These are phyloP conservation scores for Coreius guichenoti DNA, from an alignment of 2,797 vertebrate species.

Conservation along the genomic window DNA sequence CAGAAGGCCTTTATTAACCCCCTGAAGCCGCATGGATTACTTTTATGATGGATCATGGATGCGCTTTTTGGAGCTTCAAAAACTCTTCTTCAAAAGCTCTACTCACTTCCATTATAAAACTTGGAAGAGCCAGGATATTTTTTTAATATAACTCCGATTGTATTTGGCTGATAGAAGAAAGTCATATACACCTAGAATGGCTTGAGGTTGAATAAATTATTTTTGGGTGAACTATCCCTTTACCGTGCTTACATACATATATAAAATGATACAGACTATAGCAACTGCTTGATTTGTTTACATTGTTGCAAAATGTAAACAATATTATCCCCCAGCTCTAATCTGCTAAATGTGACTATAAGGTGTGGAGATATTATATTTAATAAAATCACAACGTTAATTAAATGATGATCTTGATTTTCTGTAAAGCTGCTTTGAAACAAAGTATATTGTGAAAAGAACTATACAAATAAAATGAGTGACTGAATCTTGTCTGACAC, in stretches of 20 bases:
- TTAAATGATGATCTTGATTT: not conserved
- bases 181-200: too few species aligned
- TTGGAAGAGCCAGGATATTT: too few species aligned
- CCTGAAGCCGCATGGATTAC: too few species aligned
- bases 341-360: slow-evolving; percentile 2
- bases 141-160: too few species aligned
- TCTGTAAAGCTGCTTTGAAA: not conserved
- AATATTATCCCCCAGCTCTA: not conserved
- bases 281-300: not conserved
- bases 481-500: not conserved
- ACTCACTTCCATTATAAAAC: too few species aligned
- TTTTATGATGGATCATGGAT: too few species aligned
- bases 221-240: too few species aligned
- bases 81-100: too few species aligned
- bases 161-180: too few species aligned
- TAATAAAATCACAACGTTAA: not conserved
- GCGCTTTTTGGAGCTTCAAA: too few species aligned
- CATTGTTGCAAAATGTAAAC: not conserved
- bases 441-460: not conserved
- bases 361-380: not conserved
- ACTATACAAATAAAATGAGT: not conserved
- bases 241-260: not conserved
- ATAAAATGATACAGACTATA: not conserved
- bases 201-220: too few species aligned
- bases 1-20: too few species aligned